Base-by-base conservation (phyloP, 2,797 vertebrate genomes). In the Lepilemur septentrionalis region DNA sequence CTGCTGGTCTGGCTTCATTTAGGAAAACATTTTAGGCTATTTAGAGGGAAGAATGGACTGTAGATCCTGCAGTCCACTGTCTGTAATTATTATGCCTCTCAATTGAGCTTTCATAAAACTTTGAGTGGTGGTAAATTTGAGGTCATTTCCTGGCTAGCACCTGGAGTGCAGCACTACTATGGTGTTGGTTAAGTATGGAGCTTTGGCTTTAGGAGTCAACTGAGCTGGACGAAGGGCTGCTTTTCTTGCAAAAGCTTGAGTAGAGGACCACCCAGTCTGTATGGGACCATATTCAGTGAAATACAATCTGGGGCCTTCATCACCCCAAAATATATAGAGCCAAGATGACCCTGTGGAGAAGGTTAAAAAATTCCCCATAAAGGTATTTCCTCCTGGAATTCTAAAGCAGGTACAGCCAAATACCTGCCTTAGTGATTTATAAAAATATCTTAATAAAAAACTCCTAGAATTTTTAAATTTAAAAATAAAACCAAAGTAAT, bases 1-100 rank as follows among this genome's bases (percentile, higher is more conserved):
- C 89, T 43, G 55, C 89, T 69, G 89, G 93, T 55, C 90, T 82
- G 76, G 91, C 86, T 96, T 96, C 80, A 90, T 97, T 94, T 95
- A 84, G 89, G 87, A 96, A 96, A 96, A 95, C 57, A 95, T 92
- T 96, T 87, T 65, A 90, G 75, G 61, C 80, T 95, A 94, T 96
- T 97, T 95, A 81, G 86, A 94, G 87, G 85, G 52, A 79, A 94
- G 89, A 94, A 93, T 94, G 93, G 61, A 79, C 95, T 92, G 48
- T 75, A 67, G 91, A 69, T 52, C 69, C 52, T 83, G 30, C 25
- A 84, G 80, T 30, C 88, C 94, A 80, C 86, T 72, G 73, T 81
- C 96, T 43, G 1, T 85, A 92, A 87, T 89, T 91, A 92, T 89
- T 84, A 90, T 78, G 93, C 52, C 78, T 89, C 61, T 97, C 89